Conservation (phyloP, 2,888 invertebrate genomes). For the Noctua fimbriata region DNA sequence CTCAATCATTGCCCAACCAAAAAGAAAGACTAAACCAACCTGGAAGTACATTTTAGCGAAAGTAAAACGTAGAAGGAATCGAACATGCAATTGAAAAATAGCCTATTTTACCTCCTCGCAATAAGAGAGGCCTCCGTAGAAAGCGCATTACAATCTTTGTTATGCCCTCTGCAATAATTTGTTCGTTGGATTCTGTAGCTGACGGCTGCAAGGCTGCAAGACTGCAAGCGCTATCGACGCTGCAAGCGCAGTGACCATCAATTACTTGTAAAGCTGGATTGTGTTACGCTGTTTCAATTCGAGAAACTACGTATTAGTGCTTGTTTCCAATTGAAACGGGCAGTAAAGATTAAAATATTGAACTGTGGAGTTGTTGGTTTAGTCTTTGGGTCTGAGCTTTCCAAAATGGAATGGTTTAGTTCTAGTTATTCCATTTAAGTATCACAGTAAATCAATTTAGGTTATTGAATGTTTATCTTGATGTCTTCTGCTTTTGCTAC, state of each 20-base stretch:
- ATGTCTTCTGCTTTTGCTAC: not conserved
- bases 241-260: constrained; percentile 66
- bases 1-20: not conserved
- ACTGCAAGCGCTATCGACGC: constrained; percentile 67
- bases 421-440: not conserved
- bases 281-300: constrained; percentile 60
- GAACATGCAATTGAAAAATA: constrained; percentile 79
- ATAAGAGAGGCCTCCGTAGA: constrained; percentile 73
- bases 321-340: constrained; percentile 56
- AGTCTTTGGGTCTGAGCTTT: constrained; percentile 22
- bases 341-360: constrained; percentile 61
- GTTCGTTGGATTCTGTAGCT: constrained; percentile 70
- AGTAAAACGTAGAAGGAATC: constrained; percentile 72
- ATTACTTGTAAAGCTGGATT: constrained; percentile 44
- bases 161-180: constrained; percentile 79
- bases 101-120: constrained; percentile 77
- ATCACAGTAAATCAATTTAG: not conserved
- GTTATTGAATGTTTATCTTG: not conserved
- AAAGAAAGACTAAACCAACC: constrained; percentile 1
- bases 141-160: constrained; percentile 79
- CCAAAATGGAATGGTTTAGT: constrained; percentile 20
- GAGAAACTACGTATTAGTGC: constrained; percentile 60
- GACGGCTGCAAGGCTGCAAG: constrained; percentile 53
- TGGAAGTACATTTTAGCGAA: constrained; percentile 44
- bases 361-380: constrained; percentile 21